phyloP scores from a whole-genome alignment of 2,113 vertebrate genomes.

The Merops nubicus region DNA sequence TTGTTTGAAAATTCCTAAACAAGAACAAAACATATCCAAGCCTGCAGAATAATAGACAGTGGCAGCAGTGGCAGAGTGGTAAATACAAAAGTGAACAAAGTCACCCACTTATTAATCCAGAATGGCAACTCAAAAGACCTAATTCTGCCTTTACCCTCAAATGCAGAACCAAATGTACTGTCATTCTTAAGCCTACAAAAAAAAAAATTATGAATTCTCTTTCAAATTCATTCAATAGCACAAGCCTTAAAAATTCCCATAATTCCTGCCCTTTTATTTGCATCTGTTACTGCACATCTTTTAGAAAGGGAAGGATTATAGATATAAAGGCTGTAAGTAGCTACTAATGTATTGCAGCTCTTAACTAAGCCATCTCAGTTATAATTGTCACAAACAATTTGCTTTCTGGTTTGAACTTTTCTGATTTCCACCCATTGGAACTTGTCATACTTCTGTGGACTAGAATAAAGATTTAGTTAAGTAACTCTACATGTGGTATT shows the following conservation, averaged over 20 bases:
- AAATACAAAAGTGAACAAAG: not conserved
- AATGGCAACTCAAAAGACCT: not conserved
- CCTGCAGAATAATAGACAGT: not conserved
- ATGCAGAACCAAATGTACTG: not conserved
- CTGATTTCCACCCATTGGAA: not conserved
- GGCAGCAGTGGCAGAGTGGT: not conserved
- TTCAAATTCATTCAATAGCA: not conserved
- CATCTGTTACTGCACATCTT: not conserved
- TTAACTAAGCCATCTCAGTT: not conserved
- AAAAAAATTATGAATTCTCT: not conserved
- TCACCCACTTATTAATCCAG: not conserved
- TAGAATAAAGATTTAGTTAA: not conserved
- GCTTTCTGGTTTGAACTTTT: not conserved
- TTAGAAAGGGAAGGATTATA: not conserved
- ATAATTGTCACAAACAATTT: not conserved
- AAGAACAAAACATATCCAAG: not conserved
- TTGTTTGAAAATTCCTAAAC: not conserved
- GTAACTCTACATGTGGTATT: not conserved
- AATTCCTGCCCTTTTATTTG: not conserved
- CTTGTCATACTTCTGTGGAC: not conserved
- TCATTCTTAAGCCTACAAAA: not conserved
- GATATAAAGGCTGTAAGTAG: not conserved
- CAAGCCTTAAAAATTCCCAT: not conserved
- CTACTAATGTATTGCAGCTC: not conserved
- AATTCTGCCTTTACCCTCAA: not conserved